Evolutionary conservation across 2,888 invertebrate genomes (phyloP).

Genomic region (Rambutsinella grinnellia): DNA sequence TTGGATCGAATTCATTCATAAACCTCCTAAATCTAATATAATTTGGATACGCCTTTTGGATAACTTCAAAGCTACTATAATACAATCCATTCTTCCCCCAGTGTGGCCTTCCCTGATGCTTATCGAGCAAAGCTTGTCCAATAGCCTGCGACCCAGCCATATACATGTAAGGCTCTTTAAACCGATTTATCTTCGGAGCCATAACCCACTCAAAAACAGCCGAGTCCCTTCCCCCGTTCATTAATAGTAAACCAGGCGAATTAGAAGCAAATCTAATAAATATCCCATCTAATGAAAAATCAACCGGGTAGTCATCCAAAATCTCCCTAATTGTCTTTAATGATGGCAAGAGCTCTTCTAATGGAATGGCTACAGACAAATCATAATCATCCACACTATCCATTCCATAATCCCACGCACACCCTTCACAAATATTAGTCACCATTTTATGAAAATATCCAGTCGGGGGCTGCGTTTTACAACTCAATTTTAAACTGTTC

Average conservation of each 20-base stretch:
- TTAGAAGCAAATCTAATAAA: not conserved
- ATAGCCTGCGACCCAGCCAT: not conserved
- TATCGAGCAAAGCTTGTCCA: not conserved
- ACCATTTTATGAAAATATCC: constrained; percentile 5
- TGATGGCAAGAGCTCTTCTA: not conserved
- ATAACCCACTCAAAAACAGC: not conserved
- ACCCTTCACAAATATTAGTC: not conserved
- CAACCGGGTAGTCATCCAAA: not conserved
- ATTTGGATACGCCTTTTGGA: not conserved
- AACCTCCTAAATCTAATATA: not conserved
- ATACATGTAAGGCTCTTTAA: not conserved
- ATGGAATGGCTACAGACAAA: not conserved
- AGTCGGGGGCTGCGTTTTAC: not conserved
- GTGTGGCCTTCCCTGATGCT: constrained; percentile 2
- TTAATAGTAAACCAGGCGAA: not conserved
- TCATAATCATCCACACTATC: no score
- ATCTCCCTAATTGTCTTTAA: not conserved
- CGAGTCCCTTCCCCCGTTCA: not conserved
- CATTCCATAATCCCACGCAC: not conserved
- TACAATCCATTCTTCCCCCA: constrained; percentile 12
- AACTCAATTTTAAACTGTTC: not conserved
- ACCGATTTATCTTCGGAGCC: not conserved
- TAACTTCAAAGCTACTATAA: not conserved
- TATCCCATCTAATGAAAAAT: not conserved
- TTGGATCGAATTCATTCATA: constrained; percentile 15